Percentiles rank a stretch among this genome's conserved stretches.
Evolutionary conservation across 2,888 invertebrate species (phyloP).

Genomic region (Anticlea derivata): DNA sequence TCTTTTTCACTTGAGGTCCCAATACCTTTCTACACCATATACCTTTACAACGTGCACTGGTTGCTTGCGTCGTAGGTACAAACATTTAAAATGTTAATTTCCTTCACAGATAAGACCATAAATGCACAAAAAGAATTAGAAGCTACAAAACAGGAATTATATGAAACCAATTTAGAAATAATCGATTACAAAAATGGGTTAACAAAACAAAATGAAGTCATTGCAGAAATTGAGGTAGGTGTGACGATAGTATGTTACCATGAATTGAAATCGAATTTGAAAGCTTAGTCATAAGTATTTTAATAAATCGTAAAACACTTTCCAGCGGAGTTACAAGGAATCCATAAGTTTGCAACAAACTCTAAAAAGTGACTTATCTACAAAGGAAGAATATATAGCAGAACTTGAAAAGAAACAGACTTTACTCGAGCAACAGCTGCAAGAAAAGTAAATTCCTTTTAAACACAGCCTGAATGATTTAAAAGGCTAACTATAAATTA

Average conservation of each 20-base stretch:
- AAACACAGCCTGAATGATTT: no score
- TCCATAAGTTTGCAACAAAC: slow-evolving; percentile 45
- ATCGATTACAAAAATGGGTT: slow-evolving; percentile 50
- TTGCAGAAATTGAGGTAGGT: slow-evolving; percentile 58
- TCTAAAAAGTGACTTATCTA: slow-evolving; percentile 48
- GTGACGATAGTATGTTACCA: background rate
- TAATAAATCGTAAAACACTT: slow-evolving; percentile 12
- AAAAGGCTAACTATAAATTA: background rate
- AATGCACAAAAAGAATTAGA: slow-evolving; percentile 46
- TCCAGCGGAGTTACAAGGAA: slow-evolving; percentile 55
- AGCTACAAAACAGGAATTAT: slow-evolving; percentile 47
- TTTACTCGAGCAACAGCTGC: slow-evolving; percentile 53
- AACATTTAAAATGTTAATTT: no score
- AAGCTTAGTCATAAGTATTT: background rate
- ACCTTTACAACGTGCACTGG: no score
- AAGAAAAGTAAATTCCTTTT: slow-evolving; percentile 63
- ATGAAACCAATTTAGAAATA: slow-evolving; percentile 49
- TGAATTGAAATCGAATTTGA: no score
- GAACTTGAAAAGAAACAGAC: slow-evolving; percentile 57
- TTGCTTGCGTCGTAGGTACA: background rate
- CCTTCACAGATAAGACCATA: slow-evolving; percentile 39
- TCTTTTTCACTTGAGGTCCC: background rate
- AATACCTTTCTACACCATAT: background rate
- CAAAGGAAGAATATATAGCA: slow-evolving; percentile 56
- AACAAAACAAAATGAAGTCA: slow-evolving; percentile 47